Evolutionary conservation across 2,888 invertebrate species (phyloP), one percentile per base, ranked within the genome.

Genomic region (Acronicta psi): DNA sequence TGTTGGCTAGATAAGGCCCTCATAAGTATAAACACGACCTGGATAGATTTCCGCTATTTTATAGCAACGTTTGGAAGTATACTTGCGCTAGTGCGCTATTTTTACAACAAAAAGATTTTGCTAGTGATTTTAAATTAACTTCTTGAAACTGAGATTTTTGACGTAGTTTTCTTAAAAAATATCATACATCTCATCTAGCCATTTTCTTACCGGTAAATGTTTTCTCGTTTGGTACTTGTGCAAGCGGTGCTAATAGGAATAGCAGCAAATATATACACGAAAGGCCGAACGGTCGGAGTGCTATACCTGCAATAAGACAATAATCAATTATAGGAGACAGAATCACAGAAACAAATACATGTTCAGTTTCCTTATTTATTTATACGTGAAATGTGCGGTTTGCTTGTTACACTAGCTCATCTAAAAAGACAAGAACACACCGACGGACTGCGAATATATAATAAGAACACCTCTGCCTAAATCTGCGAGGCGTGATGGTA

Each of bases 241-340:
- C 95, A 76, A 97, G 94, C 20, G 98, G 98, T 67, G 96, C 95
- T 88, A 96, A 95, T 79, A 98, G 95, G 90, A 97, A 95, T 84
- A 98, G 94, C 65, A 97, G 91, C 75, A 98, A 94, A 90, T 98
- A 98, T 75, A 97, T 90, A 70, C 96, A 92, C 34, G 98, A 98
- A 69, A 98, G 93, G 78, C 96, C 96, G 80, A 96, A 96, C 52
- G 98, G 98, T 82, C 98, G 96, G 87, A 97, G 96, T 83, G 97
- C 95, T 82, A 96, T 95, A 94, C 97, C 98, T 98, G 94, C 61
- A 95, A 95, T 80, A 82, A 86, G 89, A 79, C 41, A 47, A 25
- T 23, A n/a, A n/a, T 14, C 51, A 50, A 47, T 38, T n/a, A 46
- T 49, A 23, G 42, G 10, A 40, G 0, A 9, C 38, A 31, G 31